Conservation (phyloP, 1,140 invertebrate genomes). For the Proales similis region DNA sequence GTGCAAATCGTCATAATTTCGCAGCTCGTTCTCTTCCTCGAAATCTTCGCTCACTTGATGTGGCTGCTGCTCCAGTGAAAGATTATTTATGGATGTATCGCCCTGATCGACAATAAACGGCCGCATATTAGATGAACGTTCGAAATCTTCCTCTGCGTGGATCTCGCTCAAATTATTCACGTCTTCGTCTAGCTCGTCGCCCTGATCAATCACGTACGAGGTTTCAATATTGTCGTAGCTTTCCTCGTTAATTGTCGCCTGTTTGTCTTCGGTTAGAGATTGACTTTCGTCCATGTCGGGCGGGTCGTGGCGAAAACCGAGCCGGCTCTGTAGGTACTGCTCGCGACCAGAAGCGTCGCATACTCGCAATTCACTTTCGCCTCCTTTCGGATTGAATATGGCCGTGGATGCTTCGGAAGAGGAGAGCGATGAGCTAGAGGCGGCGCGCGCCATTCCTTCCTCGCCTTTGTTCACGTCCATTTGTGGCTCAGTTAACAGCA, state of each 20-base stretch:
- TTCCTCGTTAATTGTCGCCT: too few species aligned
- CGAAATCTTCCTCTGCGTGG: constrained; percentile 5
- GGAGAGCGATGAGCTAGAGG: too few species aligned
- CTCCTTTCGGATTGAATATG: too few species aligned
- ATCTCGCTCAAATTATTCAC: neutral
- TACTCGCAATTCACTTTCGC: too few species aligned
- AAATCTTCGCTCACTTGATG: constrained; percentile 13
- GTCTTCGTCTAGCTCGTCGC: neutral
- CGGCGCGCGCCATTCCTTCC: too few species aligned
- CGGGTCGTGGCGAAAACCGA: neutral
- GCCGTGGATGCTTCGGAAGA: too few species aligned
- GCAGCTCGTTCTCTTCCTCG: constrained; percentile 21
- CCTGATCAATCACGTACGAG: neutral
- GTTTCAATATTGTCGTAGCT: constrained; percentile 11
- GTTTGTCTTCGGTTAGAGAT: neutral
- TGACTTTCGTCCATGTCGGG: neutral
- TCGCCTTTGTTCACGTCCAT: too few species aligned
- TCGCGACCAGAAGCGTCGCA: too few species aligned
- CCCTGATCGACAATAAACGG: constrained; percentile 1
- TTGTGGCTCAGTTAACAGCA: too few species aligned
- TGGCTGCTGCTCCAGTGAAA: neutral
- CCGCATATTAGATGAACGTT: neutral
- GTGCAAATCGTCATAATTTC: constrained; percentile 14
- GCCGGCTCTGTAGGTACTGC: neutral
- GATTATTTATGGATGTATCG: neutral